Percentiles rank a stretch among this genome's conserved stretches.
phyloP scores from a whole-genome alignment of 2,113 vertebrate species.

The Scolopax mira region DNA sequence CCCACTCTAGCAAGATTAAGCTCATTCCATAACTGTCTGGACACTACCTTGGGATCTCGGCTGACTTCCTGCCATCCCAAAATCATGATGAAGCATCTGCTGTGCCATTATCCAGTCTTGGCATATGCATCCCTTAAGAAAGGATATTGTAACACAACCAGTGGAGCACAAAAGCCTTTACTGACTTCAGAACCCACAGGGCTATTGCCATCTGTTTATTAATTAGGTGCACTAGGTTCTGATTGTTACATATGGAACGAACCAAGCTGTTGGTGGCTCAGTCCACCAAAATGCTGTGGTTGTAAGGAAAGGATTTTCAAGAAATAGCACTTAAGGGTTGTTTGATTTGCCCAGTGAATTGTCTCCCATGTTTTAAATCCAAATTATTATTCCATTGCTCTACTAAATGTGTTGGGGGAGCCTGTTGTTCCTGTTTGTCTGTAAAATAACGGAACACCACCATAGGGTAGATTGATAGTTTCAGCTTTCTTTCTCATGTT shows the following conservation, averaged over 20 bases:
- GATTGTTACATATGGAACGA: background rate
- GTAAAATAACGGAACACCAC: background rate
- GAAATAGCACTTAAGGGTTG: background rate
- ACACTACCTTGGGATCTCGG: background rate
- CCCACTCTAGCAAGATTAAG: background rate
- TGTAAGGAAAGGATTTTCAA: background rate
- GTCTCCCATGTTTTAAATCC: background rate
- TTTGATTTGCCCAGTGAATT: background rate
- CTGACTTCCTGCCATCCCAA: conserved; percentile 2
- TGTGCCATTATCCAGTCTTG: background rate
- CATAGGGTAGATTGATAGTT: background rate
- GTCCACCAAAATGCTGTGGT: background rate
- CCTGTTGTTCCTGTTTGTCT: background rate
- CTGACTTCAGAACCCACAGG: conserved; percentile 5
- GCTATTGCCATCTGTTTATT: conserved; percentile 46
- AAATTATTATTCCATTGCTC: background rate
- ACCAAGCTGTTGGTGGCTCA: background rate
- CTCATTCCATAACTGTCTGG: conserved; percentile 33
- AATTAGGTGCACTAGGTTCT: background rate
- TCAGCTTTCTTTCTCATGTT: background rate
- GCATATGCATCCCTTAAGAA: conserved; percentile 20
- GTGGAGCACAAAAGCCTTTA: conserved; percentile 41
- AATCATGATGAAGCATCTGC: conserved; percentile 23
- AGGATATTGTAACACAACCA: conserved; percentile 46
- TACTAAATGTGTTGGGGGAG: background rate